These are phyloP conservation scores for Phyto melanocephala DNA, from an alignment of 2,888 invertebrate species.

Conservation along the genomic window DNA sequence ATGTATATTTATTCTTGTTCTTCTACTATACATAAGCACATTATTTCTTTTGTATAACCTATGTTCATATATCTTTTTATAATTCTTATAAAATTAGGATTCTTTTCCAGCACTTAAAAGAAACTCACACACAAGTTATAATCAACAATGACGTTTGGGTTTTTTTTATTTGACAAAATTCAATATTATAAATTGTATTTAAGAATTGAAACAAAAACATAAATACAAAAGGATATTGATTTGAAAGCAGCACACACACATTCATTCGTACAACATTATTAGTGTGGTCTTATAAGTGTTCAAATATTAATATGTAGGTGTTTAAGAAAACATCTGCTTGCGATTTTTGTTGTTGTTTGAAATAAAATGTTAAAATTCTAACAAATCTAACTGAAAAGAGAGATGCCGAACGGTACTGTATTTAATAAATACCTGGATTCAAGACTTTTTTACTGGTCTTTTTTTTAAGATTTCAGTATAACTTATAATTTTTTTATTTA, in stretches of 20 bases:
- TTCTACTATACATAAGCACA: too few relatives aligned
- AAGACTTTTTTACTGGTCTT: too few relatives aligned
- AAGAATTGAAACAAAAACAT: not conserved
- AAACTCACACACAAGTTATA: slow-evolving; percentile 34
- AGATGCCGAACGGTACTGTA: too few relatives aligned
- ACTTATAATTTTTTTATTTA: too few relatives aligned
- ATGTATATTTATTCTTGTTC: too few relatives aligned
- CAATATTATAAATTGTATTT: slow-evolving; percentile 37
- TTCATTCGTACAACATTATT: not conserved
- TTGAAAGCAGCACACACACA: not conserved
- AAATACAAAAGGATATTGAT: slow-evolving; percentile 14
- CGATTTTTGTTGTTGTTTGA: slow-evolving; percentile 22
- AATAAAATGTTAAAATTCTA: slow-evolving; percentile 33
- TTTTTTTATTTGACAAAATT: slow-evolving; percentile 13
- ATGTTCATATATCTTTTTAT: too few relatives aligned
- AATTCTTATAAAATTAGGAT: slow-evolving; percentile 18
- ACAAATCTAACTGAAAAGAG: slow-evolving; percentile 7
- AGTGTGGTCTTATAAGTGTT: slow-evolving; percentile 22
- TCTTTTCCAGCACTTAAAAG: not conserved
- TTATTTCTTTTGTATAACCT: too few relatives aligned
- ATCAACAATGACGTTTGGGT: slow-evolving; percentile 27
- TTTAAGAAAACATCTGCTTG: slow-evolving; percentile 50
- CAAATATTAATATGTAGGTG: too few relatives aligned
- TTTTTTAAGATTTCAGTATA: too few relatives aligned
- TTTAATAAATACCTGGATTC: too few relatives aligned